phyloP scores from a whole-genome alignment of 2,888 invertebrate genomes.

The Gasteruption jaculator region DNA sequence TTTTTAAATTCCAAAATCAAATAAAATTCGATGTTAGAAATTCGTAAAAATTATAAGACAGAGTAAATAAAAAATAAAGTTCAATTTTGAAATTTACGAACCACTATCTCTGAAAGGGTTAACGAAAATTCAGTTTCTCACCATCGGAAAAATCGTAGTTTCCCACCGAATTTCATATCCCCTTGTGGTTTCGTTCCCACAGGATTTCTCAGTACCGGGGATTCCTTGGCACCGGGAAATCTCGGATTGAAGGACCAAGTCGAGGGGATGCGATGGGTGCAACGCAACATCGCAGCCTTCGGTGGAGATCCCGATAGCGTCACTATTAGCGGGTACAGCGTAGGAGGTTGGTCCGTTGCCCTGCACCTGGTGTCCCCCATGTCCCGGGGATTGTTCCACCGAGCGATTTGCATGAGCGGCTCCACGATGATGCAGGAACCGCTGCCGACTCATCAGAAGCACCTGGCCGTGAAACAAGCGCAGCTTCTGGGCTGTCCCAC shows the following conservation, averaged over 20 bases:
- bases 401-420: slow-evolving; percentile 65
- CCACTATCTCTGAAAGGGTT: too few relatives aligned
- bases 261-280: slow-evolving; percentile 62
- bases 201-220: slow-evolving; percentile 63
- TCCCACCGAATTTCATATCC: too few relatives aligned
- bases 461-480: slow-evolving; percentile 61
- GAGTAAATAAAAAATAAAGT: too few relatives aligned
- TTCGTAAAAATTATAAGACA: too few relatives aligned
- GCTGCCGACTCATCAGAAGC: slow-evolving; percentile 53
- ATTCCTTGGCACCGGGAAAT: slow-evolving; percentile 62
- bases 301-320: slow-evolving; percentile 63
- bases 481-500: slow-evolving; percentile 57
- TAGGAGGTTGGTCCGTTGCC: slow-evolving; percentile 46
- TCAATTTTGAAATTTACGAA: too few relatives aligned
- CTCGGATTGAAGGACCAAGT: slow-evolving; percentile 68
- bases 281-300: slow-evolving; percentile 61
- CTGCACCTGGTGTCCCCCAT: slow-evolving; percentile 56
- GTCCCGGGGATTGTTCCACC: slow-evolving; percentile 64
- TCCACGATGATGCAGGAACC: slow-evolving; percentile 57
- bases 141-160: too few relatives aligned
- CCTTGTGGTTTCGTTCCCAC: slow-evolving; percentile 28
- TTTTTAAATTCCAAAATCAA: too few relatives aligned
- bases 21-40: too few relatives aligned
- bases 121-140: too few relatives aligned
- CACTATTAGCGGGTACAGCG: slow-evolving; percentile 60